phyloP scores from a whole-genome alignment of 2,888 invertebrate species.

The Ophion ventricosus region DNA sequence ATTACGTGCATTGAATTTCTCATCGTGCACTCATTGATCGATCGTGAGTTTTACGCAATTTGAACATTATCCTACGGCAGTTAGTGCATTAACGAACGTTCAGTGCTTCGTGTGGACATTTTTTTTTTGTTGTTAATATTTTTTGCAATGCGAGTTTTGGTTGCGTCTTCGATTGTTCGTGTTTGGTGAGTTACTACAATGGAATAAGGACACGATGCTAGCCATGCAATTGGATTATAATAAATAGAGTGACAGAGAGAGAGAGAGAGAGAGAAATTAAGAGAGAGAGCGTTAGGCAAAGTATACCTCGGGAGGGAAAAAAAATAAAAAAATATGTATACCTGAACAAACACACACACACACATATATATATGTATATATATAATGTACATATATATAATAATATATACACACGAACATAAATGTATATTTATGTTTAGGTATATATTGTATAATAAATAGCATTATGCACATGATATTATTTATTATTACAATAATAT shows the following conservation, averaged over 20 bases:
- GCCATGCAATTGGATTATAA: conserved; percentile 73
- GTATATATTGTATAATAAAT: not conserved
- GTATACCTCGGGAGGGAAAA: not conserved
- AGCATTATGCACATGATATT: not conserved
- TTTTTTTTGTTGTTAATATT: conserved; percentile 8
- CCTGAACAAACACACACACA: not conserved
- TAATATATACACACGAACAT: not conserved
- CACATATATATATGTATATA: not conserved
- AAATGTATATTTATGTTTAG: not conserved
- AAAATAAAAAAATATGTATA: conserved; percentile 29
- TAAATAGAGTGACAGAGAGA: conserved; percentile 34
- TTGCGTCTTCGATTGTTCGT: conserved; percentile 43
- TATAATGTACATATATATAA: not conserved
- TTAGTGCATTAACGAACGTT: conserved; percentile 55
- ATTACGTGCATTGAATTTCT: conserved; percentile 57
- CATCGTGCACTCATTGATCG: conserved; percentile 46
- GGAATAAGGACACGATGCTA: conserved; percentile 74
- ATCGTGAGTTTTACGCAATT: conserved; percentile 48
- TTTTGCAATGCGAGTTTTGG: conserved; percentile 13
- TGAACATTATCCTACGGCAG: conserved; percentile 12
- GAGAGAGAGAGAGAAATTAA: not conserved
- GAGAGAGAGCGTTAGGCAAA: not conserved
- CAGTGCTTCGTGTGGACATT: conserved; percentile 34
- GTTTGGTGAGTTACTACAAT: conserved; percentile 62
- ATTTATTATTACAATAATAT: not conserved